Evolutionary conservation across 1,140 invertebrate genomes (phyloP).

Genomic region (Chionoecetes opilio): DNA sequence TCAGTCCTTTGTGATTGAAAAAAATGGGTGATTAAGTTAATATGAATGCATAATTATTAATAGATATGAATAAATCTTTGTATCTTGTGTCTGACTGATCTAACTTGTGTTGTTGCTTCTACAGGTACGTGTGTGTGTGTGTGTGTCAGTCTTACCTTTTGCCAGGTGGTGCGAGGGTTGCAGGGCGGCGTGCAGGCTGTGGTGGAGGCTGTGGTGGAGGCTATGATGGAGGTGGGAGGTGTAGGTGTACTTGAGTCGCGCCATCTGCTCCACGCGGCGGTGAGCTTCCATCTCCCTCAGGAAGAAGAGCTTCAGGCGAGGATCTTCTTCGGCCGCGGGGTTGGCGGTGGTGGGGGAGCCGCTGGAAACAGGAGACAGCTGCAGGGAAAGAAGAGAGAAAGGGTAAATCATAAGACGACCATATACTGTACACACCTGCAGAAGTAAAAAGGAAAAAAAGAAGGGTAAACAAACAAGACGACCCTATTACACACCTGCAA

Average conservation of each 20-base stretch:
- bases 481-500: neutral
- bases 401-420: neutral
- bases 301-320: constrained; percentile 66
- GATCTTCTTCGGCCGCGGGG: constrained; percentile 62
- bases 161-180: constrained; percentile 64
- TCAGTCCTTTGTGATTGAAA: too few relatives aligned
- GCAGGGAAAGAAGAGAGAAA: neutral
- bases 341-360: constrained; percentile 60
- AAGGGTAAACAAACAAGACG: neutral
- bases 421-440: neutral
- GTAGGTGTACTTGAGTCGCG: constrained; percentile 73
- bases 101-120: neutral
- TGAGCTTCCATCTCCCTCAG: constrained; percentile 70
- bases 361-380: constrained; percentile 62
- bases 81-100: neutral
- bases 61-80: too few relatives aligned
- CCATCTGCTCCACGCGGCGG: constrained; percentile 71
- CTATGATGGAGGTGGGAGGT: constrained; percentile 74
- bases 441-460: neutral
- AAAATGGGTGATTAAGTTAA: too few relatives aligned
- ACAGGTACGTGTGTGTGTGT: neutral
- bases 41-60: too few relatives aligned
- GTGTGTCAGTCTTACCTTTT: constrained; percentile 48
- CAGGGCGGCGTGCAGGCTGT: constrained; percentile 73
- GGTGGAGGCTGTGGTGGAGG: constrained; percentile 73